These are phyloP conservation scores for Cynopterus sphinx DNA, from an alignment of 2,797 vertebrate species.

Conservation along the genomic window DNA sequence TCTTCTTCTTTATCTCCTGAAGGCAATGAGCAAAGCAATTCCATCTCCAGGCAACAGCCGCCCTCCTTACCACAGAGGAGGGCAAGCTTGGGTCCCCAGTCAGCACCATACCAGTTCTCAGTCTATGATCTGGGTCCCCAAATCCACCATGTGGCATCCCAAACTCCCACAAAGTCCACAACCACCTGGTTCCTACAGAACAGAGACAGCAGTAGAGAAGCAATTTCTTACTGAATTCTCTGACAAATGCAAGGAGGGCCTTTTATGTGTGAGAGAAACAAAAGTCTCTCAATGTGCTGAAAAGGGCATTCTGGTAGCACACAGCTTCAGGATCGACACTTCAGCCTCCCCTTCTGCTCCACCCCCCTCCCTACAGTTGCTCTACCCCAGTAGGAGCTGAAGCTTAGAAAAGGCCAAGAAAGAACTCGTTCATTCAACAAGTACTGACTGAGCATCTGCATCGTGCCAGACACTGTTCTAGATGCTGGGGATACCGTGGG, in stretches of 20 bases:
- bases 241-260: not conserved
- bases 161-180: not conserved
- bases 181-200: not conserved
- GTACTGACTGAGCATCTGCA: not conserved
- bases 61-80: not conserved
- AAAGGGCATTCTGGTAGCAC: not conserved
- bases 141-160: not conserved
- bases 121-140: not conserved
- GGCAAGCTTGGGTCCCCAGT: not conserved
- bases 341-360: not conserved
- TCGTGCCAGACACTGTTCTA: not conserved
- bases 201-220: not conserved
- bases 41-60: not conserved
- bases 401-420: not conserved
- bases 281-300: not conserved
- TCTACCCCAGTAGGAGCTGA: not conserved
- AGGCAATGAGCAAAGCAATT: not conserved
- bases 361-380: not conserved
- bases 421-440: not conserved
- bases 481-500: not conserved
- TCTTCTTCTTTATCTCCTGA: conserved; percentile 98
- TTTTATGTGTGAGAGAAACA: not conserved
- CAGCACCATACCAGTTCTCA: not conserved
- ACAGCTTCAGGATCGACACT: not conserved
- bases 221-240: not conserved